These are phyloP conservation scores for Forbesichthys agassizii DNA, from an alignment of 2,113 vertebrate species.

Conservation along the genomic window DNA sequence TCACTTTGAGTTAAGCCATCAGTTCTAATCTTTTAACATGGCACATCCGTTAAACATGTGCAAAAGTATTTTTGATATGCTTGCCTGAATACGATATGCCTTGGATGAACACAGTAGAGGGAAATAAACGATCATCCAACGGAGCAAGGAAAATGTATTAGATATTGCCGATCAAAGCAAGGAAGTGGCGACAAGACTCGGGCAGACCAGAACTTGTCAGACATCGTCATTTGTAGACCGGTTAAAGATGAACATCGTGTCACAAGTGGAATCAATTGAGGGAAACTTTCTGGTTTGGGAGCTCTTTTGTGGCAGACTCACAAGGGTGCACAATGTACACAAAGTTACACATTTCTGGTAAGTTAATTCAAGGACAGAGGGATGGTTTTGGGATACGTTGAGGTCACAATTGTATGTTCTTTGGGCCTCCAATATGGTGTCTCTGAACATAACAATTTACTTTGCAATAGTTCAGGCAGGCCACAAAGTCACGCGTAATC, in stretches of 20 bases:
- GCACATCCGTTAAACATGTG: slow-evolving; percentile 45
- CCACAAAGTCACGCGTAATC: no score
- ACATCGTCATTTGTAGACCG: slow-evolving; percentile 44
- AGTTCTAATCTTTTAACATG: slow-evolving; percentile 68
- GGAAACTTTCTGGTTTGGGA: slow-evolving; percentile 14
- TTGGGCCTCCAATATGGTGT: no score
- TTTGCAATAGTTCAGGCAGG: no score
- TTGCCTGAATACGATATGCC: slow-evolving; percentile 28
- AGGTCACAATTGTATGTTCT: slow-evolving; percentile 22
- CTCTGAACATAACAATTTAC: no score
- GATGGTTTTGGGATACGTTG: slow-evolving; percentile 14
- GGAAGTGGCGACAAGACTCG: slow-evolving; percentile 61
- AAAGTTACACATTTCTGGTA: slow-evolving; percentile 12
- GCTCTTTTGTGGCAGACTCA: slow-evolving; percentile 12
- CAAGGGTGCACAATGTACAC: neutral
- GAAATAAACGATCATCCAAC: slow-evolving; percentile 66
- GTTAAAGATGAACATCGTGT: slow-evolving; percentile 37
- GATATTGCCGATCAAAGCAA: slow-evolving; percentile 69
- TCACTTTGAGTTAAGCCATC: slow-evolving; percentile 63
- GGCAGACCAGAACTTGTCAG: slow-evolving; percentile 51
- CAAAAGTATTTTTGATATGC: slow-evolving; percentile 55
- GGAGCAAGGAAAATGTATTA: slow-evolving; percentile 38
- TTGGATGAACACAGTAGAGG: slow-evolving; percentile 45
- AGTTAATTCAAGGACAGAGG: slow-evolving; percentile 51
- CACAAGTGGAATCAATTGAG: slow-evolving; percentile 70